Percentiles rank a stretch among this genome's conserved stretches.
phyloP scores from a whole-genome alignment of 2,113 vertebrate species.

The Pimephales promelas region DNA sequence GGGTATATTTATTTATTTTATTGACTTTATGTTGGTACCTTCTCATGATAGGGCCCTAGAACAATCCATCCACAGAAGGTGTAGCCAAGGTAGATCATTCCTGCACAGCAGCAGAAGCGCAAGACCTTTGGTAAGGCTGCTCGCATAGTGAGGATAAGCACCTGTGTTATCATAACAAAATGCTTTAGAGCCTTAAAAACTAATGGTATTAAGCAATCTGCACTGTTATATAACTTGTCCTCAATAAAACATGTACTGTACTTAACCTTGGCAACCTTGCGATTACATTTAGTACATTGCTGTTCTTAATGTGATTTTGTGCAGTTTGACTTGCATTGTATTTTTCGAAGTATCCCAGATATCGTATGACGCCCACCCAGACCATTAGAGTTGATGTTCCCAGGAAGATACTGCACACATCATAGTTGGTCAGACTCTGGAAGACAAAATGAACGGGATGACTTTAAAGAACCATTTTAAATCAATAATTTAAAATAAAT shows the following conservation, averaged over 20 bases:
- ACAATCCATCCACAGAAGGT: constrained; percentile 98
- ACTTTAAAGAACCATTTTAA: too few relatives aligned
- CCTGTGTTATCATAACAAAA: constrained; percentile 68
- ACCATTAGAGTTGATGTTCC: constrained; percentile 92
- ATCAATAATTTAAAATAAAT: too few relatives aligned
- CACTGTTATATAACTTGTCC: not conserved
- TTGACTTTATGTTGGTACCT: constrained; percentile 73
- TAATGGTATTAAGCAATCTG: not conserved
- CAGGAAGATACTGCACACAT: constrained; percentile 95
- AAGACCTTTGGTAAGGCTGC: constrained; percentile 92
- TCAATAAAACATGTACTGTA: not conserved
- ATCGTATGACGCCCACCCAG: constrained; percentile 95
- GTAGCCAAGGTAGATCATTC: constrained; percentile 97
- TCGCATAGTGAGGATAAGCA: constrained; percentile 95
- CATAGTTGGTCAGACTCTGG: constrained; percentile 90
- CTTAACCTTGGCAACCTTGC: not conserved
- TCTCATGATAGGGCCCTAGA: constrained; percentile 93
- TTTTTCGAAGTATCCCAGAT: constrained; percentile 95
- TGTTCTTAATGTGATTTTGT: not conserved
- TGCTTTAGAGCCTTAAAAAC: not conserved
- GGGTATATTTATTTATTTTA: not conserved
- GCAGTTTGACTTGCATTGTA: constrained; percentile 86
- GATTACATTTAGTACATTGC: not conserved
- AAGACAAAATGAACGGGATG: not conserved
- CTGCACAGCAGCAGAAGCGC: constrained; percentile 94